Evolutionary conservation across 53 echinoderm and acorn worm species (phyloP).

Genomic region (Glandiceps talaboti): DNA sequence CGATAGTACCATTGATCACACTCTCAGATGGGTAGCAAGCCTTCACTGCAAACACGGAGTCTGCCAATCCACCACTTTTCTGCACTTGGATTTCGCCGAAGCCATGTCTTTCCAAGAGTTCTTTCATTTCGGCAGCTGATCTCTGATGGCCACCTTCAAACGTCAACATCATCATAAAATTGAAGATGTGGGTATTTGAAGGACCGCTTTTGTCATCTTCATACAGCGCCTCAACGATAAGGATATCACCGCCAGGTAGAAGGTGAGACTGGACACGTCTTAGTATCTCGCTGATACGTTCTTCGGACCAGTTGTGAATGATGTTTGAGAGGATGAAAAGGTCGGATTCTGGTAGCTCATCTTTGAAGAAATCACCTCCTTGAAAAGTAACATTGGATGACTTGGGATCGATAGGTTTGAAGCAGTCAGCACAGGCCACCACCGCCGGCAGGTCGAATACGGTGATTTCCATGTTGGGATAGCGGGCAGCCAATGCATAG

Average conservation of each 20-base stretch:
- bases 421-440: neutral
- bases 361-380: neutral
- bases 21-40: no score
- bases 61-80: neutral
- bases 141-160: neutral
- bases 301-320: neutral
- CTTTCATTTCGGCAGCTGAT: neutral
- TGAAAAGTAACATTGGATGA: neutral
- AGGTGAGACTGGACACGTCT: neutral
- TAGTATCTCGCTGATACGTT: neutral
- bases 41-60: neutral
- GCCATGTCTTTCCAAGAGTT: neutral
- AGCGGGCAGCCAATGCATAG: neutral
- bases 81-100: neutral
- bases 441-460: neutral
- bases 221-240: neutral
- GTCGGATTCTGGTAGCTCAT: neutral
- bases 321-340: neutral
- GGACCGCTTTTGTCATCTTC: neutral
- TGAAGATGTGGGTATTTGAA: neutral
- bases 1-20: no score
- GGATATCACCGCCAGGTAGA: neutral
- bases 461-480: neutral
- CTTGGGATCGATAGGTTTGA: neutral
- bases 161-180: neutral